phyloP scores from a whole-genome alignment of 2,113 vertebrate genomes.

The Gymnobelideus leadbeateri region DNA sequence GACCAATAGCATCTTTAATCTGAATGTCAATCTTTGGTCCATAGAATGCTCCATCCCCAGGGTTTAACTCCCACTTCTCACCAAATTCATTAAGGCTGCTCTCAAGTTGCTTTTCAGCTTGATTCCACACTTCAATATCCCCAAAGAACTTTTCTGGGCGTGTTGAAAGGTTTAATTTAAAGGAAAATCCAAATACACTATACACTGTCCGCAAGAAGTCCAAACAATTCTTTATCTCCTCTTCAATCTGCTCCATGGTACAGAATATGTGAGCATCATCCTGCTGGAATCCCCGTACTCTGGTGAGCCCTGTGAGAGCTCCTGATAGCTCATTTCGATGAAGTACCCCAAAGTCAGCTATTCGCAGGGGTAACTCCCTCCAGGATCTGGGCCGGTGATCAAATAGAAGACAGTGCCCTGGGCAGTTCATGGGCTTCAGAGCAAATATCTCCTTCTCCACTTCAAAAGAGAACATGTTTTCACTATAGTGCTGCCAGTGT shows the following conservation, averaged over 20 bases:
- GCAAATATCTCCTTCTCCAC: constrained; percentile 97
- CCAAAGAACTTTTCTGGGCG: constrained; percentile 97
- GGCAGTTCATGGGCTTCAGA: constrained; percentile 99
- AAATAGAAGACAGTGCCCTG: constrained; percentile 99
- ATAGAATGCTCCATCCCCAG: constrained; percentile 98
- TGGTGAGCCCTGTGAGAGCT: constrained; percentile 95
- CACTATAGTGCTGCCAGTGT: constrained; percentile 99
- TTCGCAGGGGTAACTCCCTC: constrained; percentile 94
- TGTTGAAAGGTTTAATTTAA: constrained; percentile 98
- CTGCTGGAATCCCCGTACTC: constrained; percentile 97
- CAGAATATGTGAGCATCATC: constrained; percentile 99
- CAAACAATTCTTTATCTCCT: constrained; percentile 96
- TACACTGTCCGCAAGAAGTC: constrained; percentile 96
- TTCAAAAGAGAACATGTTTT: constrained; percentile 99
- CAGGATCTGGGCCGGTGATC: constrained; percentile 97
- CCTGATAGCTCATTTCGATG: constrained; percentile 97
- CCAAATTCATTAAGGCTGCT: constrained; percentile 97
- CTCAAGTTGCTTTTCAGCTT: constrained; percentile 99
- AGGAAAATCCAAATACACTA: constrained; percentile 94
- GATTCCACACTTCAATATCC: constrained; percentile 93
- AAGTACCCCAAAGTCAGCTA: constrained; percentile 97
- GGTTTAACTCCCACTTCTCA: constrained; percentile 97
- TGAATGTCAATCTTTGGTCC: constrained; percentile 99
- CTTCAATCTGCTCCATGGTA: constrained; percentile 97
- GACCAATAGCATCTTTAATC: constrained; percentile 98